phyloP scores from a whole-genome alignment of 2,888 invertebrate genomes.

The Nomada lathburiana region DNA sequence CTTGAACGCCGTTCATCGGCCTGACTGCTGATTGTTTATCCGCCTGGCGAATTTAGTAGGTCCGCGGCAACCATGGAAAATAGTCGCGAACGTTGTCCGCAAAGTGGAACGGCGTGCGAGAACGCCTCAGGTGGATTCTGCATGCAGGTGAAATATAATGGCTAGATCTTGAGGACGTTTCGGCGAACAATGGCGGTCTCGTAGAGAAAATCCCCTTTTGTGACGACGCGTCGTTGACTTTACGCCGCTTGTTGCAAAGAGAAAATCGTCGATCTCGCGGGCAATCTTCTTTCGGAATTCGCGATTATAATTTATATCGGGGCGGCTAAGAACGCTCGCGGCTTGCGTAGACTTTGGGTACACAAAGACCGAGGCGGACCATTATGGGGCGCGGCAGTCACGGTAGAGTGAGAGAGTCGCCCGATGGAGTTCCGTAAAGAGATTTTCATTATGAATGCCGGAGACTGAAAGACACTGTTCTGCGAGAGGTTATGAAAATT shows the following conservation, averaged over 20 bases:
- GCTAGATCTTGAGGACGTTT: background rate
- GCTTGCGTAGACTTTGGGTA: slow-evolving; percentile 56
- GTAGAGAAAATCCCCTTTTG: slow-evolving; percentile 29
- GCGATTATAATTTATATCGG: slow-evolving; percentile 65
- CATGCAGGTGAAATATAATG: background rate
- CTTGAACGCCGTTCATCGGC: background rate
- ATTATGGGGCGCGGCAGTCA: slow-evolving; percentile 55
- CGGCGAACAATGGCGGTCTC: slow-evolving; percentile 8
- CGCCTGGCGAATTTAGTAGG: slow-evolving; percentile 5
- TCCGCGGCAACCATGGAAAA: background rate
- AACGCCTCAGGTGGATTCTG: background rate
- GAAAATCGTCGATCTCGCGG: slow-evolving; percentile 52
- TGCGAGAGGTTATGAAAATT: slow-evolving; percentile 78
- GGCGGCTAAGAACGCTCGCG: slow-evolving; percentile 33
- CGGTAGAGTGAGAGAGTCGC: slow-evolving; percentile 19
- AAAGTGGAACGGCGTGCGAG: too few relatives aligned
- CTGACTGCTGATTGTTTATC: slow-evolving; percentile 16
- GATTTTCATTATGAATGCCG: slow-evolving; percentile 77
- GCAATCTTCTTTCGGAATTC: slow-evolving; percentile 56
- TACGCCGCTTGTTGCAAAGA: slow-evolving; percentile 5
- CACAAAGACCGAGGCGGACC: slow-evolving; percentile 58
- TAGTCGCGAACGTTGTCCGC: background rate
- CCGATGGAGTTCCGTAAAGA: slow-evolving; percentile 71
- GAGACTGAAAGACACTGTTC: slow-evolving; percentile 74
- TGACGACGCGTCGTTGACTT: slow-evolving; percentile 30